Evolutionary conservation across 2,888 invertebrate species (phyloP).

Genomic region (Cyclophora albipunctata): DNA sequence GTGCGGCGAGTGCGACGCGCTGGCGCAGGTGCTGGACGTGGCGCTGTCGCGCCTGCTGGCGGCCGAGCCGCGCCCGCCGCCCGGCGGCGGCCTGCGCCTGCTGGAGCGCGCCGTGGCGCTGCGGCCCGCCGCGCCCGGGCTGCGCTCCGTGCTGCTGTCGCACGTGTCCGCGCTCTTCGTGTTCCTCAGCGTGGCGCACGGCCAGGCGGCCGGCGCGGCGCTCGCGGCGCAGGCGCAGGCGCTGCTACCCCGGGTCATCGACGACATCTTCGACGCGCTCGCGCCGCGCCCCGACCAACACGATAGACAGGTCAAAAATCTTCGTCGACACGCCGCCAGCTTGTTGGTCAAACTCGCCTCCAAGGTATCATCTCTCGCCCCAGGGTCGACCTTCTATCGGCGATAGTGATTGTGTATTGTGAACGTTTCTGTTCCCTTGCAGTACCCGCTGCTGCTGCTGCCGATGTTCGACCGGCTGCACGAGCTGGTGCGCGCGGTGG

Average conservation of each 20-base stretch:
- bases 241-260: constrained; percentile 85
- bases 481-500: constrained; percentile 82
- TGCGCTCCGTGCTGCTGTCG: constrained; percentile 89
- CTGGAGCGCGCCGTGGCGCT: constrained; percentile 86
- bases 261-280: constrained; percentile 91
- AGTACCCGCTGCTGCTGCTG: constrained; percentile 87
- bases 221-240: constrained; percentile 60
- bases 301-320: constrained; percentile 86
- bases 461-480: constrained; percentile 92
- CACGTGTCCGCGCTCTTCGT: constrained; percentile 94
- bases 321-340: constrained; percentile 91
- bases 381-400: background rate
- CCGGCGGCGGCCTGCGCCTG: constrained; percentile 83
- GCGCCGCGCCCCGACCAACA: constrained; percentile 82
- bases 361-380: constrained; percentile 55
- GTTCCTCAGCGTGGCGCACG: constrained; percentile 91
- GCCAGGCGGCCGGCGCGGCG: constrained; percentile 79
- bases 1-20: constrained; percentile 90
- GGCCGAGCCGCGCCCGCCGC: constrained; percentile 82
- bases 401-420: background rate
- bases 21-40: constrained; percentile 83
- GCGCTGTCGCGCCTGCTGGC: constrained; percentile 86
- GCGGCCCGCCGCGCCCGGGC: constrained; percentile 85
- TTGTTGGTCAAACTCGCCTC: constrained; percentile 92
- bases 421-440: background rate